Percentiles rank a stretch among this genome's conserved stretches.
These are phyloP conservation scores for Sylvia borin DNA, from an alignment of 2,797 vertebrate genomes.

Conservation along the genomic window DNA sequence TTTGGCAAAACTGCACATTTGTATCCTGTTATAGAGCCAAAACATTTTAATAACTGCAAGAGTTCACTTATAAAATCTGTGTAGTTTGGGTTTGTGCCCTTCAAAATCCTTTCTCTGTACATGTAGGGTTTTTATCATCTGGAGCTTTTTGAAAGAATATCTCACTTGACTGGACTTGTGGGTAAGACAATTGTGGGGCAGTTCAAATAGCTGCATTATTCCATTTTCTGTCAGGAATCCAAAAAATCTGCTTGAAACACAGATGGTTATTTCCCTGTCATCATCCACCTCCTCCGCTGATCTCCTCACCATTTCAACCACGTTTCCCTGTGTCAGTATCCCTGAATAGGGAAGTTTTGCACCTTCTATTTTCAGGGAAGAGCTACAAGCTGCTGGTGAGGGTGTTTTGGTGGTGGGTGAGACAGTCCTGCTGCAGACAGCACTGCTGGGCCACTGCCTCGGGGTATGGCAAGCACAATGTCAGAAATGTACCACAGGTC, in stretches of 20 bases:
- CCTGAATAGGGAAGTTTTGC: not conserved
- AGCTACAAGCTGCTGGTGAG: not conserved
- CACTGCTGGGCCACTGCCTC: not conserved
- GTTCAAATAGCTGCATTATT: not conserved
- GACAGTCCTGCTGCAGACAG: not conserved
- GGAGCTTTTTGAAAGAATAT: not conserved
- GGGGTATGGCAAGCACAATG: not conserved
- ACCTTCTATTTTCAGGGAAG: not conserved
- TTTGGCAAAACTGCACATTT: not conserved
- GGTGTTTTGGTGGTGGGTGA: not conserved
- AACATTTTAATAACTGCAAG: not conserved
- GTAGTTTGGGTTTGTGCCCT: not conserved
- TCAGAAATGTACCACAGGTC: not conserved
- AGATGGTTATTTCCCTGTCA: slow-evolving; percentile 21
- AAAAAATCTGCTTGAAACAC: slow-evolving; percentile 28
- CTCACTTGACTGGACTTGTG: not conserved
- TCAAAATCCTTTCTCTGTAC: not conserved
- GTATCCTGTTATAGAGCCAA: not conserved
- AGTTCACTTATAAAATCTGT: not conserved
- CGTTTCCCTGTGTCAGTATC: not conserved
- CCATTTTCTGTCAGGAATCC: slow-evolving; percentile 15
- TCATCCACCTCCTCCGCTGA: not conserved
- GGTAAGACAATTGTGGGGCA: not conserved
- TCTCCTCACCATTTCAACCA: not conserved
- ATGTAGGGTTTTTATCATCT: not conserved